Evolutionary conservation across 1,140 invertebrate genomes (phyloP).

Genomic region (Cydia amplana): DNA sequence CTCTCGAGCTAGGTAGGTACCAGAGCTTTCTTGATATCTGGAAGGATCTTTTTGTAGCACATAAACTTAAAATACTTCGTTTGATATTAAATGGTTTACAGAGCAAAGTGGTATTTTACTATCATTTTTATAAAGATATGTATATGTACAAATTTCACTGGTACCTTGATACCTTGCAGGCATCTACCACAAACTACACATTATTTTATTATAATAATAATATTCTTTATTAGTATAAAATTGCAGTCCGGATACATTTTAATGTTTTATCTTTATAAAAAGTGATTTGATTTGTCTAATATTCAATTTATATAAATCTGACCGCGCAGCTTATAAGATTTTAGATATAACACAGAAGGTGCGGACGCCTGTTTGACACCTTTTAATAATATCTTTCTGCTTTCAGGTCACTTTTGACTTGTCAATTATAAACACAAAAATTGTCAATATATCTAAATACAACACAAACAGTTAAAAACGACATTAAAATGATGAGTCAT

Average conservation of each 20-base stretch:
- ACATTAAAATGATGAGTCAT: constrained; percentile 4
- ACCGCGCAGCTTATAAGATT: background rate
- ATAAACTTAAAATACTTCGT: constrained; percentile 17
- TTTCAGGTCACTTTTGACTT: constrained; percentile 13
- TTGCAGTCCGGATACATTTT: constrained; percentile 15
- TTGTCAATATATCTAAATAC: no score
- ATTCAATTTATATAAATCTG: background rate
- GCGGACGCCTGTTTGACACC: background rate
- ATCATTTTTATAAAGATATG: constrained; percentile 24
- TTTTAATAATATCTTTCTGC: background rate
- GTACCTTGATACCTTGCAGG: constrained; percentile 28
- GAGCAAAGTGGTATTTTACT: background rate
- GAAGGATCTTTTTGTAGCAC: background rate
- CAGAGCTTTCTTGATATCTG: constrained; percentile 10
- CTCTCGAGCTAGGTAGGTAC: background rate
- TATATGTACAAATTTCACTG: constrained; percentile 21
- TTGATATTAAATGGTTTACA: background rate
- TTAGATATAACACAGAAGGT: background rate
- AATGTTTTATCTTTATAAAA: background rate
- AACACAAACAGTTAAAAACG: background rate
- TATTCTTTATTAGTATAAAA: constrained; percentile 11
- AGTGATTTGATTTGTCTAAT: background rate
- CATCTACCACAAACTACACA: constrained; percentile 20
- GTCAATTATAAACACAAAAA: constrained; percentile 8
- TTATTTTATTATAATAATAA: constrained; percentile 17